These are phyloP conservation scores for Galago senegalensis DNA, from an alignment of 2,797 vertebrate species.

Conservation along the genomic window DNA sequence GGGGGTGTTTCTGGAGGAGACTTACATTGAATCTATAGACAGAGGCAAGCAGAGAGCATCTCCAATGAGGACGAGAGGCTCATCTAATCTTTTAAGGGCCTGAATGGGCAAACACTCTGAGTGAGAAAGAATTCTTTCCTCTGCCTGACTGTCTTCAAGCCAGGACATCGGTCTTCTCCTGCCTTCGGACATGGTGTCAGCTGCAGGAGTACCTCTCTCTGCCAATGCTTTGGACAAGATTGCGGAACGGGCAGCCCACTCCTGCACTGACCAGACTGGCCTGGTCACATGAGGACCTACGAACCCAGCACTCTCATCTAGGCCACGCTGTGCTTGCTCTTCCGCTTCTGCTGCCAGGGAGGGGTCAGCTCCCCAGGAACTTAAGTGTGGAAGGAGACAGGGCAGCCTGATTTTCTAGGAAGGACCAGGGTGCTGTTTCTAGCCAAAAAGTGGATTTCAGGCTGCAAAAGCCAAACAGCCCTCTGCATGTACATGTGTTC, in stretches of 20 bases:
- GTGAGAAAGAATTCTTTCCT: too few species aligned
- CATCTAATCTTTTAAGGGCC: rapidly evolving
- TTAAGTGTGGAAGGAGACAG: rapidly evolving
- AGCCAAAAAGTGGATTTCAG: not conserved
- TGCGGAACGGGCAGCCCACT: not conserved
- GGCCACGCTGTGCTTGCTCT: not conserved
- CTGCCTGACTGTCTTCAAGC: not conserved
- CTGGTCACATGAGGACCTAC: not conserved
- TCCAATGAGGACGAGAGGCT: not conserved
- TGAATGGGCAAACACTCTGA: not conserved
- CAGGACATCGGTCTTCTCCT: not conserved
- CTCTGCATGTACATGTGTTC: not conserved
- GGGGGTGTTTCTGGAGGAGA: not conserved
- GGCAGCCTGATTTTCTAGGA: not conserved
- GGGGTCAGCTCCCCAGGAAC: not conserved
- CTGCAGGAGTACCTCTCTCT: too few species aligned
- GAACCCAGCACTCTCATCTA: not conserved
- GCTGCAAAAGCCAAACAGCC: too few species aligned
- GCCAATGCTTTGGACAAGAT: not conserved
- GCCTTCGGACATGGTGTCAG: not conserved
- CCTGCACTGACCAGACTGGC: not conserved
- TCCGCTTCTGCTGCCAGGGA: not conserved
- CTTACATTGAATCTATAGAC: not conserved
- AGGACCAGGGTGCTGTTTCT: not conserved
- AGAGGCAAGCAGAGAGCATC: rapidly evolving